Percentiles rank a stretch among this genome's conserved stretches.
phyloP scores from a whole-genome alignment of 2,797 vertebrate genomes.

The Clamator glandarius region DNA sequence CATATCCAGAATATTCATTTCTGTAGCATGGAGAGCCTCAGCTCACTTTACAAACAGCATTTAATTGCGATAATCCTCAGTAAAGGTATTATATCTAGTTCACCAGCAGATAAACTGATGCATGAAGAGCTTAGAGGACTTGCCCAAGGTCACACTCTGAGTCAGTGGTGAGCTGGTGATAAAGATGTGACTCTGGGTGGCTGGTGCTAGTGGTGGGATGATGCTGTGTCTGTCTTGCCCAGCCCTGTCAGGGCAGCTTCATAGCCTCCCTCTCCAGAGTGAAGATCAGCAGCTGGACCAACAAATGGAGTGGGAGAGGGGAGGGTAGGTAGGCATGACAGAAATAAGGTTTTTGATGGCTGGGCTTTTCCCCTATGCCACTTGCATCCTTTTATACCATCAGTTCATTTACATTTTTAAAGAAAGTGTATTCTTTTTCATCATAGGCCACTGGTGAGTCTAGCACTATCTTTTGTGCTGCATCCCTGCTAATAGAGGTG shows the following conservation, averaged over 20 bases:
- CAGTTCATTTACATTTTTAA: conserved; percentile 69
- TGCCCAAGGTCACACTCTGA: conserved; percentile 43
- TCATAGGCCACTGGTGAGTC: conserved; percentile 41
- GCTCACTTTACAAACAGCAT: background rate
- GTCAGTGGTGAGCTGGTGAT: background rate
- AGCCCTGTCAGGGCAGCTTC: background rate
- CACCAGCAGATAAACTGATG: conserved; percentile 57
- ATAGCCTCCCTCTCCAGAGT: background rate
- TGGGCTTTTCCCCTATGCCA: conserved; percentile 59
- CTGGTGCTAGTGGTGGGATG: accelerated
- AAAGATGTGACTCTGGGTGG: background rate
- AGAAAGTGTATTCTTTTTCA: conserved; percentile 74
- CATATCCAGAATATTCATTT: conserved; percentile 12
- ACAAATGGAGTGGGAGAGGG: background rate
- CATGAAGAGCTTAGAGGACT: conserved; percentile 51
- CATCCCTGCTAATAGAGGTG: conserved; percentile 66
- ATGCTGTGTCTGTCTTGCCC: background rate
- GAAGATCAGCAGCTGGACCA: conserved; percentile 1
- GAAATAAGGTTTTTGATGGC: conserved; percentile 50
- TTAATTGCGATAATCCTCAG: conserved; percentile 63
- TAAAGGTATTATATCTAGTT: conserved; percentile 61
- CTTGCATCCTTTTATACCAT: conserved; percentile 64
- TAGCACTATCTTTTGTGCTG: conserved; percentile 49
- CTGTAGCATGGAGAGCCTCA: background rate
- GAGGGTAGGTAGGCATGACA: conserved; percentile 27